A percentile compares a stretch with the other conserved stretches of the same genome.
Evolutionary conservation across 2,888 invertebrate species (phyloP).

Genomic region (Petrophora chlorosata): DNA sequence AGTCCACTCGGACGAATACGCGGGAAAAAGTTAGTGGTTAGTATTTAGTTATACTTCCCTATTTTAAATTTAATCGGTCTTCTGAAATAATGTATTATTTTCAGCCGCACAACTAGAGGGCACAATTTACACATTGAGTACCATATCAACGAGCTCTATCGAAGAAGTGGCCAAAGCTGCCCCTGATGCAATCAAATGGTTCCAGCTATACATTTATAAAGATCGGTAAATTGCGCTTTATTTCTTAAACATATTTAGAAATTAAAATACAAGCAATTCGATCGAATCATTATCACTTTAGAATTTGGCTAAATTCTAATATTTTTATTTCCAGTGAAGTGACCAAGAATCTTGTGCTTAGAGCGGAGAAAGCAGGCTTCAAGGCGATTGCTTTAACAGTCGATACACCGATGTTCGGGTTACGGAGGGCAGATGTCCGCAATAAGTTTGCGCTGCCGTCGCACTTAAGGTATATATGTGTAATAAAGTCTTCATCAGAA

Average conservation of each 20-base stretch:
- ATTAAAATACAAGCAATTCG: too few species aligned
- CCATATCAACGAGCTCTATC: constrained; percentile 92
- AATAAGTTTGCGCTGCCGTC: constrained; percentile 93
- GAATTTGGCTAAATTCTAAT: neutral
- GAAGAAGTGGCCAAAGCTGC: constrained; percentile 93
- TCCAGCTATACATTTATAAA: constrained; percentile 95
- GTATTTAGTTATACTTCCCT: too few species aligned
- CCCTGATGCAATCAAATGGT: constrained; percentile 92
- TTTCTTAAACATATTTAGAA: neutral
- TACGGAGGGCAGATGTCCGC: constrained; percentile 90
- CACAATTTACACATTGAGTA: constrained; percentile 92
- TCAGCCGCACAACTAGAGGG: constrained; percentile 90
- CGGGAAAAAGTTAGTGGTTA: too few species aligned
- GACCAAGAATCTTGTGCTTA: constrained; percentile 87
- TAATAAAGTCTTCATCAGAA: neutral
- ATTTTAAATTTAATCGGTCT: too few species aligned
- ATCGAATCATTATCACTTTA: too few species aligned
- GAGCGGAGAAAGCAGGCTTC: constrained; percentile 93
- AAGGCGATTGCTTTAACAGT: constrained; percentile 94
- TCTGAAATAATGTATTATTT: too few species aligned
- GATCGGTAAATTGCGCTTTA: constrained; percentile 84
- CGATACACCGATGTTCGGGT: constrained; percentile 94
- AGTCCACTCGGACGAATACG: too few species aligned
- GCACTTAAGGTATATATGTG: constrained; percentile 86
- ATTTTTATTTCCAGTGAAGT: constrained; percentile 76